Conservation (phyloP, 2,888 invertebrate species). For the Glaucopsyche alexis region DNA sequence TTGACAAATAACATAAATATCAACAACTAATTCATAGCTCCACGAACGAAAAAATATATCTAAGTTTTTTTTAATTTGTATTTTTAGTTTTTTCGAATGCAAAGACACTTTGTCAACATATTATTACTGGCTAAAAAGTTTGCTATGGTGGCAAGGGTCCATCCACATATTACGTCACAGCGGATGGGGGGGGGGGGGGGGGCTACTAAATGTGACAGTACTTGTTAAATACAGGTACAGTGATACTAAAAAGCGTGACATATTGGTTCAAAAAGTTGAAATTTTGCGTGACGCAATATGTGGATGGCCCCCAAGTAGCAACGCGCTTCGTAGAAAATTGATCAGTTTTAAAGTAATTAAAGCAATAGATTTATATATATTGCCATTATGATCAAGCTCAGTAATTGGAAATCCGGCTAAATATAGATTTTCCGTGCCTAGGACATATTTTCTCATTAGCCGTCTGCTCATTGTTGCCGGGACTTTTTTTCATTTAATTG, state of each 20-base stretch:
- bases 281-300: too few relatives aligned
- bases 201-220: too few relatives aligned
- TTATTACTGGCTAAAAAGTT: not conserved
- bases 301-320: too few relatives aligned
- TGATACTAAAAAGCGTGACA: too few relatives aligned
- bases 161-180: too few relatives aligned
- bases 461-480: slow-evolving; percentile 33
- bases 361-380: not conserved
- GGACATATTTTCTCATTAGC: slow-evolving; percentile 32
- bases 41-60: not conserved
- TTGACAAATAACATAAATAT: not conserved
- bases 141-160: too few relatives aligned
- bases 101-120: not conserved
- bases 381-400: not conserved
- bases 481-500: slow-evolving; percentile 38
- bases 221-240: too few relatives aligned
- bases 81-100: not conserved
- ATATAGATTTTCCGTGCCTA: slow-evolving; percentile 15
- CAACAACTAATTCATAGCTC: not conserved
- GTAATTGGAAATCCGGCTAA: slow-evolving; percentile 7
- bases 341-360: not conserved
- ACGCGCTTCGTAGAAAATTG: too few relatives aligned
- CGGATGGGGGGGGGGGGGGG: too few relatives aligned
- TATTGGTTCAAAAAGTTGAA: too few relatives aligned
- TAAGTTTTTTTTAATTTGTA: not conserved